These are phyloP conservation scores for Drosophila yooni DNA, from an alignment of 2,888 invertebrate species.

Conservation along the genomic window DNA sequence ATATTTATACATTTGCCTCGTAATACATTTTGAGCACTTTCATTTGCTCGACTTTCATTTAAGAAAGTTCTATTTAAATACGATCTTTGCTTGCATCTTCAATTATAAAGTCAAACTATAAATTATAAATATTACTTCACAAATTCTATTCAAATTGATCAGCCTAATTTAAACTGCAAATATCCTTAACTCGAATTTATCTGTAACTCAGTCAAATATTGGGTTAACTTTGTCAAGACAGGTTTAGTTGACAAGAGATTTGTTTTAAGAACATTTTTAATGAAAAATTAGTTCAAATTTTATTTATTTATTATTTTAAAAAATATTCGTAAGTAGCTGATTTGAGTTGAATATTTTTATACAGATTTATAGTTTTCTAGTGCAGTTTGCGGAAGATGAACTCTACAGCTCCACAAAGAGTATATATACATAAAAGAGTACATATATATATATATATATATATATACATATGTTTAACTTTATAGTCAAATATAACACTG, in stretches of 20 bases:
- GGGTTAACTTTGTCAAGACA: neutral
- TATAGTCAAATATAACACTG: neutral
- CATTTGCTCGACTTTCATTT: neutral
- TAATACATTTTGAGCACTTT: too few relatives aligned
- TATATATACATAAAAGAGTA: too few relatives aligned
- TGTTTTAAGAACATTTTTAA: neutral
- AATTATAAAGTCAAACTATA: too few relatives aligned
- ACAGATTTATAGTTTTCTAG: neutral
- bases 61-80: neutral
- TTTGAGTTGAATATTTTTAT: neutral
- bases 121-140: too few relatives aligned
- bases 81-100: too few relatives aligned
- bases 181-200: neutral
- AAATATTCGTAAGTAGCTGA: neutral
- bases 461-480: too few relatives aligned
- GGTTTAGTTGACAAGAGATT: neutral
- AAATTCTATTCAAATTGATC: neutral
- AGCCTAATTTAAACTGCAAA: neutral
- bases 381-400: neutral
- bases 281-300: neutral
- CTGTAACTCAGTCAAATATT: neutral
- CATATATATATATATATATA: neutral
- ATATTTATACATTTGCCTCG: constrained; percentile 12
- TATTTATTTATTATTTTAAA: neutral
- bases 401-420: neutral